Conservation (phyloP, 2,113 vertebrate genomes). For the Dicaeum eximium region DNA sequence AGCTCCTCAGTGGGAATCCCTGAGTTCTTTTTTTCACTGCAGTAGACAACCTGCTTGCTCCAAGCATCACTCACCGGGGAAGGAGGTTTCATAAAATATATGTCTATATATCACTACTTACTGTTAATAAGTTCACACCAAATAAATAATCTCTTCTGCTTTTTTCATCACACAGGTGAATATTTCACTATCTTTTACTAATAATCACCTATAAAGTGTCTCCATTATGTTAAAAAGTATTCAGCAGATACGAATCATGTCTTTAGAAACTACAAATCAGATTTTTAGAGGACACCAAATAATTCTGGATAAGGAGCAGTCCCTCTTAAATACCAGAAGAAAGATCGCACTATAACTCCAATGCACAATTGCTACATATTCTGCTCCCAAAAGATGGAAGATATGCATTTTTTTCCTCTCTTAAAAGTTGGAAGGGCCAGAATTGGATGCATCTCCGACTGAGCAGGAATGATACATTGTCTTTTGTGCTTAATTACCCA, state of each 20-base stretch:
- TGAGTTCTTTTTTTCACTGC: background rate
- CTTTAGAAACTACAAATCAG: background rate
- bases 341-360: background rate
- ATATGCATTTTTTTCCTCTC: background rate
- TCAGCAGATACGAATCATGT: background rate
- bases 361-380: background rate
- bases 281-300: background rate
- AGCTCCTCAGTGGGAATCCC: background rate
- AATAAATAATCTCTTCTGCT: background rate
- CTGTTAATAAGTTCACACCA: background rate
- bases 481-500: background rate
- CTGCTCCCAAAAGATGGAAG: background rate
- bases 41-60: rapidly evolving
- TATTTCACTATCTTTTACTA: background rate
- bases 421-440: background rate
- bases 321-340: background rate
- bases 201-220: background rate
- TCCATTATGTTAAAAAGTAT: background rate
- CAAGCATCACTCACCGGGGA: background rate
- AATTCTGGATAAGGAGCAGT: background rate
- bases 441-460: background rate
- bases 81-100: background rate
- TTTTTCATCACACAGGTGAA: background rate
- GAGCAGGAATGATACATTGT: background rate
- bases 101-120: background rate